Evolutionary conservation across 2,113 vertebrate genomes (phyloP).

Genomic region (Leptobrachium ailaonicum): DNA sequence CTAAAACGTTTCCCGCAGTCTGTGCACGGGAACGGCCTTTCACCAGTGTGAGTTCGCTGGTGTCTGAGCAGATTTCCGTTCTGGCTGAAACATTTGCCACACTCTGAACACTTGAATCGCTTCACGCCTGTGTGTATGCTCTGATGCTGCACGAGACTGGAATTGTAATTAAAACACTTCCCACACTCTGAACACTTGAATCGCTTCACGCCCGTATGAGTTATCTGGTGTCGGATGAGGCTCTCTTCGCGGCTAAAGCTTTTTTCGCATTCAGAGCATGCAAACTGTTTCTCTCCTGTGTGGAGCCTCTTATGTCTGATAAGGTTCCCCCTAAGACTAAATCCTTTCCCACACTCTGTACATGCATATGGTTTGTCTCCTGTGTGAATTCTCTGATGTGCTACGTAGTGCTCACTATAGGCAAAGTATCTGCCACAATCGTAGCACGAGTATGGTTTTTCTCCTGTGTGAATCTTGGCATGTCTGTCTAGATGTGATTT

Average conservation of each 20-base stretch:
- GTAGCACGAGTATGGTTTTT: background rate
- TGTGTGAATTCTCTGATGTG: background rate
- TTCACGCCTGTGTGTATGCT: conserved; percentile 61
- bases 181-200: conserved; percentile 59
- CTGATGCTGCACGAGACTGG: conserved; percentile 59
- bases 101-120: conserved; percentile 53
- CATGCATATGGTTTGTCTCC: background rate
- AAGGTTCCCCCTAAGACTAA: background rate
- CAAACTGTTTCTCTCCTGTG: conserved; percentile 56
- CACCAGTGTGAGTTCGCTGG: conserved; percentile 58
- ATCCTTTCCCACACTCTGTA: background rate
- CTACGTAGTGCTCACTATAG: background rate
- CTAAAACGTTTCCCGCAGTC: conserved; percentile 58
- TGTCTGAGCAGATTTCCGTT: conserved; percentile 58
- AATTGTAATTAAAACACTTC: conserved; percentile 59
- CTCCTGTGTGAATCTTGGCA: background rate
- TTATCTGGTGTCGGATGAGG: conserved; percentile 57
- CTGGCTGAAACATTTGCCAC: conserved; percentile 61
- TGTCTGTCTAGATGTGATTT: too few species aligned
- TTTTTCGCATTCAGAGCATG: conserved; percentile 58
- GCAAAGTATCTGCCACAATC: background rate
- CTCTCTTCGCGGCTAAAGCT: conserved; percentile 57
- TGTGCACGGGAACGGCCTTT: conserved; percentile 55
- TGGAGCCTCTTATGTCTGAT: conserved; percentile 16
- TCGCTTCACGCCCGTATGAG: conserved; percentile 58